These are phyloP conservation scores for Polydrusus tereticollis DNA, from an alignment of 2,888 invertebrate species.

Conservation along the genomic window DNA sequence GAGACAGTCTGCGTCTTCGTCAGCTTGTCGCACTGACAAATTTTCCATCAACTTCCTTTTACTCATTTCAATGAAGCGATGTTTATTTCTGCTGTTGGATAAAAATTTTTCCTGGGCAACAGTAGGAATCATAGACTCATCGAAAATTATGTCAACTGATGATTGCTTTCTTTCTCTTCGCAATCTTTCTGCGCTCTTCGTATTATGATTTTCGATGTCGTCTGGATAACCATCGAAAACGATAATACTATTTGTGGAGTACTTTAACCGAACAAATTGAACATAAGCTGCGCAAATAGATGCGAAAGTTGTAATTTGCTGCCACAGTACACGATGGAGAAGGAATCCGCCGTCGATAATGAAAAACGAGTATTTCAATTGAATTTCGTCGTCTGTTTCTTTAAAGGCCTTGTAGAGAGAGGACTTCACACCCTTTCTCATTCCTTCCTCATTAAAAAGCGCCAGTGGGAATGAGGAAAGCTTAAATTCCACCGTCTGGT, in stretches of 20 bases:
- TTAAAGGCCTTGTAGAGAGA: slow-evolving; percentile 50
- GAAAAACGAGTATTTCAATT: slow-evolving; percentile 46
- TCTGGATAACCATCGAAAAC: slow-evolving; percentile 53
- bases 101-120: slow-evolving; percentile 52
- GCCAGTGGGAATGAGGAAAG: background rate
- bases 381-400: background rate
- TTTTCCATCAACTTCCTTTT: slow-evolving; percentile 19
- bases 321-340: slow-evolving; percentile 52
- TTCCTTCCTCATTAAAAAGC: slow-evolving; percentile 4
- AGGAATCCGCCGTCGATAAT: slow-evolving; percentile 53
- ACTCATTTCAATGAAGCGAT: slow-evolving; percentile 51
- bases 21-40: slow-evolving; percentile 49
- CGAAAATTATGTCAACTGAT: slow-evolving; percentile 49
- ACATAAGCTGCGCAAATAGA: slow-evolving; percentile 51
- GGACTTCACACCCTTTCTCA: slow-evolving; percentile 38
- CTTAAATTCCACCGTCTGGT: too few species aligned
- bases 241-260: slow-evolving; percentile 44
- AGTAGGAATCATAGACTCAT: slow-evolving; percentile 36
- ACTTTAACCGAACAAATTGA: slow-evolving; percentile 43
- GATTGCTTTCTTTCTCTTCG: slow-evolving; percentile 52
- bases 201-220: slow-evolving; percentile 47
- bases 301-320: slow-evolving; percentile 46
- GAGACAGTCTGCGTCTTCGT: slow-evolving; percentile 1
- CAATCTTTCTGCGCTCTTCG: slow-evolving; percentile 53
- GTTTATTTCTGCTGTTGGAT: slow-evolving; percentile 51